Percentiles rank a stretch among this genome's conserved stretches.
phyloP scores from a whole-genome alignment of 2,113 vertebrate genomes.

The Crotalus horridus region DNA sequence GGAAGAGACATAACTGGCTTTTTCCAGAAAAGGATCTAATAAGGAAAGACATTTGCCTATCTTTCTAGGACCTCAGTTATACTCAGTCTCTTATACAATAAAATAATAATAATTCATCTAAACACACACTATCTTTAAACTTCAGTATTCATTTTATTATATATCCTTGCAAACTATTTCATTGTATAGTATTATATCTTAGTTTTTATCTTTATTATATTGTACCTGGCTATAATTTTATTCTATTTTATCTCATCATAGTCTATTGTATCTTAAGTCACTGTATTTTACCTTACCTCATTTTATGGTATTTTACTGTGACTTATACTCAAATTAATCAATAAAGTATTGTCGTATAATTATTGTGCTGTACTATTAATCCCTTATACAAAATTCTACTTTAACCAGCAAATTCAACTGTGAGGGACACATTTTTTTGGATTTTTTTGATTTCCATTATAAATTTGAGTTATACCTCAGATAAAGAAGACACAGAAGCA shows the following conservation, averaged over 20 bases:
- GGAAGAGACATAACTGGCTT: not conserved
- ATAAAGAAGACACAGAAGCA: not conserved
- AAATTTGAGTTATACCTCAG: not conserved
- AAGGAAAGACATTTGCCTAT: no score
- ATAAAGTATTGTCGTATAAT: not conserved
- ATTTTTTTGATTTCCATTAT: no score
- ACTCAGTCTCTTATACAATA: not conserved
- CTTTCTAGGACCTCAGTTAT: not conserved
- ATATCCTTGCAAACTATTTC: not conserved
- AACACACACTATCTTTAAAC: not conserved
- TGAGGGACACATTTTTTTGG: not conserved
- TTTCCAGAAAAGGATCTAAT: not conserved
- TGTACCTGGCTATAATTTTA: no score
- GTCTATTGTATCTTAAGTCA: not conserved
- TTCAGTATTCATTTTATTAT: not conserved
- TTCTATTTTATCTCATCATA: no score
- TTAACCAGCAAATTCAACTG: not conserved
- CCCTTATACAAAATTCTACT: not conserved
- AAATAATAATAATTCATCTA: not conserved
- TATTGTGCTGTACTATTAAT: not conserved
- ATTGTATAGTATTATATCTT: not conserved
- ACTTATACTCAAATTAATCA: not conserved
- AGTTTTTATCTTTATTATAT: not conserved
- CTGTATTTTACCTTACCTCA: not conserved
- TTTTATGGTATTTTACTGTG: not conserved